A percentile compares a stretch with the other conserved stretches of the same genome.
These are phyloP conservation scores for Erebia palarica DNA, from an alignment of 2,888 invertebrate genomes.

Conservation along the genomic window DNA sequence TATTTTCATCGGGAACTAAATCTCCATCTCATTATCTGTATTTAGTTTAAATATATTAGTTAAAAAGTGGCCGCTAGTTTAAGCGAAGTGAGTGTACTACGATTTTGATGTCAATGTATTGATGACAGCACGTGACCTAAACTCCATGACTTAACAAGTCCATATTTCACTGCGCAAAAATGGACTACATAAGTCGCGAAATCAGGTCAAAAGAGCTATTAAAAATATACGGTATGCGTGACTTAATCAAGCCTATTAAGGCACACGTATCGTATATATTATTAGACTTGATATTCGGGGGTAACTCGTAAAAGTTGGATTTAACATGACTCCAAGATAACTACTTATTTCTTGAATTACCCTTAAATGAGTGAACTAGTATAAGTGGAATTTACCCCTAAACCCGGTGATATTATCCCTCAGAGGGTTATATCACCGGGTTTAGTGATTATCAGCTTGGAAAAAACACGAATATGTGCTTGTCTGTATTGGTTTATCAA, in stretches of 20 bases:
- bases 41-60: constrained; percentile 76
- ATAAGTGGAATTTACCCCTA: constrained; percentile 12
- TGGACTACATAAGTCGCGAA: no score
- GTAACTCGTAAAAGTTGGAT: not conserved
- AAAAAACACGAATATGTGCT: no score
- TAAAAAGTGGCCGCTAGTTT: constrained; percentile 56
- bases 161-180: no score
- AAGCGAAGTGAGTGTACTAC: constrained; percentile 49
- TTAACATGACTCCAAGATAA: no score
- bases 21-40: constrained; percentile 36
- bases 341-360: not conserved
- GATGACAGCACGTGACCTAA: constrained; percentile 11
- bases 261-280: no score
- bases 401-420: not conserved
- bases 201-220: no score
- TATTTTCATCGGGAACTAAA: not conserved
- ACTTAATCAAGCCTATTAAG: no score
- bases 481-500: not conserved
- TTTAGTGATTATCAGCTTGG: no score
- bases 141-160: no score
- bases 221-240: no score
- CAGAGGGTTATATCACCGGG: no score
- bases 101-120: constrained; percentile 16
- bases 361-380: constrained; percentile 24
- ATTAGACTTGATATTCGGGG: not conserved